Evolutionary conservation across 2,113 vertebrate genomes (phyloP).

Genomic region (Regulus satrapa): DNA sequence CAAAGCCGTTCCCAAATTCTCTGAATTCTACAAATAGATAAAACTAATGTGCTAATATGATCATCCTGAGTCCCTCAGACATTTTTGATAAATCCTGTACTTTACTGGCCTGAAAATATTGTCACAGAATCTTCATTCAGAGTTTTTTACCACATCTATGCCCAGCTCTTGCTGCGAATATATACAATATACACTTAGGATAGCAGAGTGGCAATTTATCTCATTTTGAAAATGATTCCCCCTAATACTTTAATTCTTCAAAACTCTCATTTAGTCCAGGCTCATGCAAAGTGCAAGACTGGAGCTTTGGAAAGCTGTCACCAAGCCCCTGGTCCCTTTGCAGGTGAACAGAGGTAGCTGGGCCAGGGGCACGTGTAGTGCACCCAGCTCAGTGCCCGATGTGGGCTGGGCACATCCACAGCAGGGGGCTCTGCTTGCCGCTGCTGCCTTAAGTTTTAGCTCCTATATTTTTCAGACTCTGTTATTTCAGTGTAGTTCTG

Average conservation of each 20-base stretch:
- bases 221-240: neutral
- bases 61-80: neutral
- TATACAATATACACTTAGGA: accelerated
- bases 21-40: neutral
- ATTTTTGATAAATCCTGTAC: neutral
- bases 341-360: neutral
- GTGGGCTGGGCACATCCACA: accelerated
- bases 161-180: neutral
- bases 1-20: neutral
- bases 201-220: neutral
- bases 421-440: no score
- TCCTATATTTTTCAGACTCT: no score
- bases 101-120: neutral
- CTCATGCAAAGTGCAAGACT: neutral
- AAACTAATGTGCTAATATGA: neutral
- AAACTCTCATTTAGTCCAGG: neutral
- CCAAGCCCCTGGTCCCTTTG: neutral
- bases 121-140: neutral
- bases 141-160: neutral
- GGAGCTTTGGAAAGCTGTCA: neutral
- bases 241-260: neutral
- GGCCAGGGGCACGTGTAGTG: neutral
- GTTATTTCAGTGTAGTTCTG: no score
- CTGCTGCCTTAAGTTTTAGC: no score
- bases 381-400: accelerated